Base-by-base conservation (phyloP, 37 sponge, comb jelly and placozoan species). In the Ianthella basta region DNA sequence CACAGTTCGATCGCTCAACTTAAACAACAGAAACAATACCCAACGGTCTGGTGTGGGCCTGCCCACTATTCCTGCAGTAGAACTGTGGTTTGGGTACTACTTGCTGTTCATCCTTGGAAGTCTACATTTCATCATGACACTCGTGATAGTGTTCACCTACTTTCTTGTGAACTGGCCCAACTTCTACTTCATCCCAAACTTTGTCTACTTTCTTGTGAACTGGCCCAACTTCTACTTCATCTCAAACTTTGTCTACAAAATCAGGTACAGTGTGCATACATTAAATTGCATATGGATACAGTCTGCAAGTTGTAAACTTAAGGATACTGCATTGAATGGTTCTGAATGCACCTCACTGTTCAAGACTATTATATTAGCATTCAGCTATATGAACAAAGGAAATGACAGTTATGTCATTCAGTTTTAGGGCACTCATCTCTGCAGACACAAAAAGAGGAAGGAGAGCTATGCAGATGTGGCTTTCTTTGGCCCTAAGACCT, bases 91-190 rank as follows among this genome's bases (percentile, higher is more conserved):
- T 75, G 78, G 78, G 38, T n/a, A 36, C 32, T 4, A 55, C n/a
- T 60, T 83, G 13, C 59, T 87, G 37, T 87, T 67, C 80, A 29
- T 79, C 8, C 56, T 87, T 33, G 94, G 94, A n/a, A 78, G 60
- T 4, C 29, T 90, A 25, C 94, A 93, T 61, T 55, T 93, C 16
- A 8, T 89, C 39, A 30, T 93, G 36, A 39, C 86, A 3, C 16
- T 93, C 50, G 78, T 81, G 77, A 34, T 87, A 79, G 67, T 89
- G n/a, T 19, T 87, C 23, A 77, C 89, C 23, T 93, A 89, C 70
- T 89, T 88, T 72, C 24, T 93, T 32, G 57, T 80, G n/a, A 93
- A 93, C 79, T 80, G 67, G 78, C 66, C 73, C 18, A 87, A 93
- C 84, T 93, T 93, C 67, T 29, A 25, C 20, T 39, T 92, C 8